Evolutionary conservation across 2,113 vertebrate genomes (phyloP), one percentile per base, ranked within the genome.

Genomic region (Halichoeres trimaculatus): DNA sequence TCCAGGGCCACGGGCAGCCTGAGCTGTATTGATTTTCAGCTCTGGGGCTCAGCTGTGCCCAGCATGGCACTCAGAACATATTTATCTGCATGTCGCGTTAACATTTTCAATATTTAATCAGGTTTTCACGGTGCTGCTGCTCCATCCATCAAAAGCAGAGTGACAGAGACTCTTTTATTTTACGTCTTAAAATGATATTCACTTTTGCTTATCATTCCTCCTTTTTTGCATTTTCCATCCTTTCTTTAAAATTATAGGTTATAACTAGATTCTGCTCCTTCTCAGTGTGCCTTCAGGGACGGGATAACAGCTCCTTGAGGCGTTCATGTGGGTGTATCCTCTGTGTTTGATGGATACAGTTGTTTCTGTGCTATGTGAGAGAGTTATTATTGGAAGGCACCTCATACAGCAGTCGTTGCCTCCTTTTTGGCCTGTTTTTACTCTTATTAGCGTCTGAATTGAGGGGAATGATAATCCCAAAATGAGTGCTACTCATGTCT

Each of bases 91-190:
- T 79, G 87, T 86, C 76, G 73, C 69, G 62, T 90, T 90, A 87
- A 91, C 90, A 89, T 89, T 89, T 90, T 91, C 86, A 92, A 90
- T 90, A 90, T 93, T 91, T 91, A 88, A 91, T 89, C 80, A 85
- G 79, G 71, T 84, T 90, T 85, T 76, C 70, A 78, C 67, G 20
- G 61, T 12, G 74, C 78, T 71, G 74, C 78, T 71, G 75, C 76
- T 75, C 63, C 69, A 23, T 54, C 55, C 47, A 58, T 72, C 54
- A 68, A 43, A 71, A 40, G 76, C 40, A 51, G 45, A 26, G 4
- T 30, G 22, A 24, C 17, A 13, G 38, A 69, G 13, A 50, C 17
- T 57, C 56, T 68, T 45, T 35, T 34, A 16, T 47, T 7, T 36
- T 41, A 68, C 8, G 26, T 43, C 22, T 40, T 22, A 36, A 30